Evolutionary conservation across 1,140 invertebrate species (phyloP).

Genomic region (Gonioctena quinquepunctata): DNA sequence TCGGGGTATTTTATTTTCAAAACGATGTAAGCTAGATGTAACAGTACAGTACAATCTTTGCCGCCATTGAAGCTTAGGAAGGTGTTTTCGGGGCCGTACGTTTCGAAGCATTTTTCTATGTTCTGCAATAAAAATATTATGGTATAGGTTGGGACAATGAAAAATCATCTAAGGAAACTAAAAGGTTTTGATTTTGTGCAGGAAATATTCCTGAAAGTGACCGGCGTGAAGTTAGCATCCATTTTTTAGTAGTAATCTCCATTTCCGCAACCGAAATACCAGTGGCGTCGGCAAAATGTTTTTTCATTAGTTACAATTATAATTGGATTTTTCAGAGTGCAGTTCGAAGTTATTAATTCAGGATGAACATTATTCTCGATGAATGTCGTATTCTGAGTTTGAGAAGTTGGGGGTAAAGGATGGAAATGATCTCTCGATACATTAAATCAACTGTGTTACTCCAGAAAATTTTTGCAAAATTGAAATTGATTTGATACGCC

Average conservation of each 20-base stretch:
- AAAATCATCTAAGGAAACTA: too few relatives aligned
- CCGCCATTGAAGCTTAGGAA: slow-evolving; percentile 96
- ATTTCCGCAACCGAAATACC: background rate
- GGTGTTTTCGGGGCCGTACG: slow-evolving; percentile 70
- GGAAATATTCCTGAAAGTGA: background rate
- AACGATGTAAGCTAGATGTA: slow-evolving; percentile 76
- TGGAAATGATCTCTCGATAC: too few relatives aligned
- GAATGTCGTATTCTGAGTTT: too few relatives aligned
- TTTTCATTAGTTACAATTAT: background rate
- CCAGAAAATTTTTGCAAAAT: too few relatives aligned
- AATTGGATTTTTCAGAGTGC: too few relatives aligned
- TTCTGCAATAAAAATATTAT: slow-evolving; percentile 31
- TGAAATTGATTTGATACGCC: too few relatives aligned
- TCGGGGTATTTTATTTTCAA: slow-evolving; percentile 60
- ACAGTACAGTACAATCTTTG: slow-evolving; percentile 92
- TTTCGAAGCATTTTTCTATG: slow-evolving; percentile 58
- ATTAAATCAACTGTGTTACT: too few relatives aligned
- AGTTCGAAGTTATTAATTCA: too few relatives aligned
- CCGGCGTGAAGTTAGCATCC: too few relatives aligned
- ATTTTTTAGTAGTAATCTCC: background rate
- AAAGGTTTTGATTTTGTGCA: background rate
- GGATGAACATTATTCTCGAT: too few relatives aligned
- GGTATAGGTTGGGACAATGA: too few relatives aligned
- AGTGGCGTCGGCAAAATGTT: background rate
- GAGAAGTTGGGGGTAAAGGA: too few relatives aligned